Evolutionary conservation across 2,113 vertebrate genomes (phyloP).

Genomic region (Andinoacara biseriatus): DNA sequence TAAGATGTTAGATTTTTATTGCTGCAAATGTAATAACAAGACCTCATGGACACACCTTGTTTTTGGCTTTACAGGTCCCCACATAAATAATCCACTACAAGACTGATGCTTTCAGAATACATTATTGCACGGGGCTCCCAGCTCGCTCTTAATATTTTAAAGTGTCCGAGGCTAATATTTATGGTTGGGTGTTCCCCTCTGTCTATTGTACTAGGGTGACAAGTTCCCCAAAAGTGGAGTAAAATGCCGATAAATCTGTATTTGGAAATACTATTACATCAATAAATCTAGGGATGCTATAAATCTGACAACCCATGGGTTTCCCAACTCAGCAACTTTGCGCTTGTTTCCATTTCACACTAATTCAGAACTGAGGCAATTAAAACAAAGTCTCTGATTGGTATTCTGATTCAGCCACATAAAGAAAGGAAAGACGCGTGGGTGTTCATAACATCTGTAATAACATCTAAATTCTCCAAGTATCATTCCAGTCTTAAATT

Average conservation of each 20-base stretch:
- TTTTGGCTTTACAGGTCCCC: conserved; percentile 70
- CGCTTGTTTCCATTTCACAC: conserved; percentile 66
- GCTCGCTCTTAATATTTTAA: conserved; percentile 74
- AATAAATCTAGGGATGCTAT: conserved; percentile 66
- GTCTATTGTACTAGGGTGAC: conserved; percentile 75
- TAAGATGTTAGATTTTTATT: conserved; percentile 76
- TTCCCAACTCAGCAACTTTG: conserved; percentile 51
- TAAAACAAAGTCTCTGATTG: conserved; percentile 62
- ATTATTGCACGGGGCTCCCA: conserved; percentile 71
- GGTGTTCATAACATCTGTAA: conserved; percentile 67
- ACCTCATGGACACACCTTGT: conserved; percentile 79
- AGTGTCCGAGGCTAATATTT: conserved; percentile 76
- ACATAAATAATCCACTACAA: conserved; percentile 81
- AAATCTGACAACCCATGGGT: conserved; percentile 69
- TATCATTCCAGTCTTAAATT: conserved; percentile 42
- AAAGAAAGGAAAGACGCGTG: conserved; percentile 42
- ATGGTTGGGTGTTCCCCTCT: conserved; percentile 79
- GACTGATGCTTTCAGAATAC: conserved; percentile 74
- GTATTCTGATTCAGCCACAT: conserved; percentile 47
- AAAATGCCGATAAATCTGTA: conserved; percentile 74
- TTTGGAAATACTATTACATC: conserved; percentile 71
- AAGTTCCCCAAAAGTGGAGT: conserved; percentile 71
- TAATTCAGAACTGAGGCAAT: conserved; percentile 65
- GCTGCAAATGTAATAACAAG: conserved; percentile 73
- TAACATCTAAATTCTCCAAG: conserved; percentile 46